Base-by-base conservation (phyloP, 2,113 vertebrate genomes). In the Hippoglossus stenolepis region DNA sequence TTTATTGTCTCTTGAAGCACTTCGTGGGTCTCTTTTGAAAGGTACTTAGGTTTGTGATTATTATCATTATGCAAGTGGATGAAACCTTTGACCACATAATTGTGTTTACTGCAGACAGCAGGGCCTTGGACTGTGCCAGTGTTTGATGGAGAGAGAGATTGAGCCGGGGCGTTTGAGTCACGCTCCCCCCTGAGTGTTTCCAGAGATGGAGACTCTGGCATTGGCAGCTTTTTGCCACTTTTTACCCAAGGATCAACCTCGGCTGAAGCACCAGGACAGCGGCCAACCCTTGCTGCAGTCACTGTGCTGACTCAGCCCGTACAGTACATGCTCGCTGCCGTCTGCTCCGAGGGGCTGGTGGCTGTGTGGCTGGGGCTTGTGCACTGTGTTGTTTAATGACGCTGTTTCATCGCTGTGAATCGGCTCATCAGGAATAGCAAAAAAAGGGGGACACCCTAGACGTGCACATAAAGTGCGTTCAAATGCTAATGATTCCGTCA, bases 221-320 rank as follows among this genome's bases (percentile, higher is more conserved):
- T 51, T 62, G 66, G 76, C 82, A 78, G 68, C 76, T 77, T 77
- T 31, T 88, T 51, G 4, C 26, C 51, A n/a, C 59, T 70, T 79
- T 79, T 86, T 51, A 89, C 84, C 76, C 77, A 70, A 80, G 65
- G 64, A 82, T 54, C 66, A 61, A 69, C 62, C 49, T 68, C 82
- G 83, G 68, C 82, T 75, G 54, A 73, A 69, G 76, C 20, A 65
- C 56, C 60, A 18, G 79, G 80, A 87, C 64, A 40, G 72, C 70
- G 85, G 82, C 79, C 82, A 82, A 73, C 54, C 54, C 20, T 72
- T 58, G 49, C 69, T 70, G 54, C 59, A 82, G 65, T 60, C 12
- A 65, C 49, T 59, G 65, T 23, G 79, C 84, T 80, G 60, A 88
- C 70, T 91, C 83, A 85, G 77, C 84, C 20, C 75, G 20, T 49